Conservation (phyloP, 2,113 vertebrate genomes). For the Microtus ochrogaster region DNA sequence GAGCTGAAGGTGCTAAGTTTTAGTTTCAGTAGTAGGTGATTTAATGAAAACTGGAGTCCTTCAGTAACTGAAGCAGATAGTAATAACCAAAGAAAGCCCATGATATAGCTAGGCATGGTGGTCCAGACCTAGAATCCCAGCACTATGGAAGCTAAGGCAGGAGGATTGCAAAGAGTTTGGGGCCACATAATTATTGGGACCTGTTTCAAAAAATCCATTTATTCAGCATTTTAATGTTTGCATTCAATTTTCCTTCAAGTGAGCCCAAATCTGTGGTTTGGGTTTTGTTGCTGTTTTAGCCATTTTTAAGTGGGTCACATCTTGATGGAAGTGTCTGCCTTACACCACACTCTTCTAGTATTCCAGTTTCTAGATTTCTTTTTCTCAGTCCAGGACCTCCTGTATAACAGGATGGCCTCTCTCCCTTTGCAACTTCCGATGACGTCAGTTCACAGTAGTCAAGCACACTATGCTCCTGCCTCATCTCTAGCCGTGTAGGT, state of each 20-base stretch:
- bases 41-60: not conserved
- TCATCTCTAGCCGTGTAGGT: not conserved
- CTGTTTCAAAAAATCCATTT: not conserved
- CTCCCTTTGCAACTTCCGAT: not conserved
- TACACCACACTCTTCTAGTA: no score
- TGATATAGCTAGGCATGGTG: not conserved
- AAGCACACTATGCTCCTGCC: not conserved
- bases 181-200: not conserved
- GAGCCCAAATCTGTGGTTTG: not conserved
- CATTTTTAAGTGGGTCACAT: not conserved
- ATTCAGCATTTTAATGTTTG: not conserved
- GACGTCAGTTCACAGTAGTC: not conserved
- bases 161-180: not conserved
- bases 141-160: not conserved
- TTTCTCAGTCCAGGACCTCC: not conserved
- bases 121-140: not conserved
- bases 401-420: not conserved
- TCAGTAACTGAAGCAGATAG: not conserved
- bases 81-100: no score
- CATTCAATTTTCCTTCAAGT: not conserved
- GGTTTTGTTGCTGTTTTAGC: not conserved
- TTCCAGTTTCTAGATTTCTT: not conserved
- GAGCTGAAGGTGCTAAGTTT: not conserved
- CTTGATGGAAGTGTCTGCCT: not conserved
- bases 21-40: not conserved